Base-by-base conservation (phyloP, 2,113 vertebrate genomes). In the Drymodes brunneopygia region DNA sequence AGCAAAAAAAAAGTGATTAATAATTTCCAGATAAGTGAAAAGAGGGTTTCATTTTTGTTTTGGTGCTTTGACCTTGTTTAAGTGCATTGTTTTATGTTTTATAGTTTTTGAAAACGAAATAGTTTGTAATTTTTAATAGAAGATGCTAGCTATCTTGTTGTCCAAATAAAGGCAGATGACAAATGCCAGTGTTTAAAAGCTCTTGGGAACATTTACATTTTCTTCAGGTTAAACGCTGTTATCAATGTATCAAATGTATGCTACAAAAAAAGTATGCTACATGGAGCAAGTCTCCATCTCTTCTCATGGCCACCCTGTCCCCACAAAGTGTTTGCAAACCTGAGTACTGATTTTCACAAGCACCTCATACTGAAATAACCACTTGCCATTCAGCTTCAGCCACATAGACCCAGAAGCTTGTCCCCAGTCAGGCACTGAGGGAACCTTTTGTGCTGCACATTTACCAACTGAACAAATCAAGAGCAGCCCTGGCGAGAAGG, bases 331-430 rank as follows among this genome's bases (percentile, higher is more conserved):
- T 74, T 51, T 81, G 28, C 24, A 44, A 65, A 53, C 4, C n/a
- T 56, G 31, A 57, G 54, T 0, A 2, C 14, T 71, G 54, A 45
- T 21, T 58, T 72, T 81, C 44, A 23, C 48, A 47, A 67, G 24
- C 25, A 17, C 4, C 7, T 86, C 13, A 18, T 24, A 15, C 10
- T 15, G 20, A 21, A 86, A 35, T 1, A 6, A 5, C 9, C 25
- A 12, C 1, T 5, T 33, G 4, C 11, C 42, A 8, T 54, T 89
- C 2, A 3, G 2, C 29, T 72, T 42, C 33, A 42, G 11, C 25
- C 48, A 45, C 0, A 0, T 1, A n/a, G 38, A 3, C 2, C 1
- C 31, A 20, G 33, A 64, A 3, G 27, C 15, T 33, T 66, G 9
- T 67, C 38, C 17, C 9, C 16, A 11, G 27, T 10, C 21, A 61